A percentile compares a stretch with the other conserved stretches of the same genome.
Evolutionary conservation across 2,888 invertebrate species (phyloP).

Genomic region (Stenurella melanura): DNA sequence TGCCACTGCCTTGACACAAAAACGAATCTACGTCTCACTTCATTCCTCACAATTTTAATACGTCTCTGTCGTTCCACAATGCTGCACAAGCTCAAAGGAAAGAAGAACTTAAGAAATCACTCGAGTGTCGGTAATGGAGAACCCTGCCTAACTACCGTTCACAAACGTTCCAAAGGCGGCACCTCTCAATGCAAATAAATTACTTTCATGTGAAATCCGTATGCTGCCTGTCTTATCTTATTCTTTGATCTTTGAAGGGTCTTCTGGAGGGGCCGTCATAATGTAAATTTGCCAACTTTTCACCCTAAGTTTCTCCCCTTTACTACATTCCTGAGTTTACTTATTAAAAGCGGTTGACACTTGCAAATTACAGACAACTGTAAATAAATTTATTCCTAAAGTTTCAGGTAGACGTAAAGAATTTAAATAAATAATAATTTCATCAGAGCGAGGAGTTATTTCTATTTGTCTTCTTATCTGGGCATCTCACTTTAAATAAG

Average conservation of each 20-base stretch:
- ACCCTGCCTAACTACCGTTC: constrained; percentile 58
- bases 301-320: constrained; percentile 21
- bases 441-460: constrained; percentile 3
- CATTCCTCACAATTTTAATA: constrained; percentile 51
- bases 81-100: constrained; percentile 46
- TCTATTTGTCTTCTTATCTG: constrained; percentile 2
- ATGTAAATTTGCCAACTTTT: constrained; percentile 45
- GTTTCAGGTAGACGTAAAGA: constrained; percentile 29
- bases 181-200: constrained; percentile 64
- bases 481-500: constrained; percentile 18
- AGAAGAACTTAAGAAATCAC: constrained; percentile 53
- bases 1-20: neutral
- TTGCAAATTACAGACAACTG: constrained; percentile 37
- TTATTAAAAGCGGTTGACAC: constrained; percentile 47
- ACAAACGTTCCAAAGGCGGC: constrained; percentile 50
- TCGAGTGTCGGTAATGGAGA: constrained; percentile 61
- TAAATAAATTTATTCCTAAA: constrained; percentile 34
- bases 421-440: constrained; percentile 34
- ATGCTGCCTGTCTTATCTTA: constrained; percentile 62
- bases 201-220: constrained; percentile 61
- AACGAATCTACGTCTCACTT: constrained; percentile 55
- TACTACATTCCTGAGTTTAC: constrained; percentile 31
- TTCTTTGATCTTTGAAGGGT: constrained; percentile 59
- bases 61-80: constrained; percentile 26
- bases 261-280: constrained; percentile 31